Base-by-base conservation (phyloP, 2,797 vertebrate species). In the Eospalax fontanierii region DNA sequence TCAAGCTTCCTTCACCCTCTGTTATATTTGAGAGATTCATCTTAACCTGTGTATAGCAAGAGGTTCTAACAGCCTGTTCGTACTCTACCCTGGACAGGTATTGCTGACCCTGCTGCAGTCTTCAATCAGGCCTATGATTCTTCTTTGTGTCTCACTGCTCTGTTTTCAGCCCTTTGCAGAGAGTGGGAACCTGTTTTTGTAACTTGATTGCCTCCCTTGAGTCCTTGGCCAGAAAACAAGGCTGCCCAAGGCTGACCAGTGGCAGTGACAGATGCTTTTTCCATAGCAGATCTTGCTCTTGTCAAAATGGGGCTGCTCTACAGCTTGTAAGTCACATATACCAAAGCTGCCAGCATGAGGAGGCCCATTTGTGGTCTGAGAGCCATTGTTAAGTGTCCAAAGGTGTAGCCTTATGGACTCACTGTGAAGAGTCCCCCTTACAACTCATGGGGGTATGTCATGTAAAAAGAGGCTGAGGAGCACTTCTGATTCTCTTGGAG, bases 351-450 rank as follows among this genome's bases (percentile, higher is more conserved):
- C 46, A 6, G 78, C 70, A 12, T 75, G 54, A 63, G n/a, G 65
- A 65, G 63, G 16, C 22, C 15, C 2, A 0, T 1, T 35, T n/a
- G 19, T 3, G 1, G 10, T 18, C 33, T 26, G 46, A 54, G 43
- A 21, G 59, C 61, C 0, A 1, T 78, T 57, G 7, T 24, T 16
- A 26, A 74, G 28, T 0, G 9, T 12, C 4, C 2, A 43, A 50
- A 4, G 21, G 1, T 0, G 4, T 6, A n/a, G 12, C 12, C 38
- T 14, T 0, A 0, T 0, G 3, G 57, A 18, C 74, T 26, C 38
- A 11, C 22, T 61, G 6, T 12, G 40, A 0, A 1, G 43, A 30
- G 8, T 12, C 33, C 19, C 6, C 70, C 22, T 15, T 11, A 0
- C 50, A 18, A 8, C 9, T n/a, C 0, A 0, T 24, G 4, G 6